These are phyloP conservation scores for Aleadryas rufinucha DNA, from an alignment of 2,113 vertebrate genomes.

Conservation along the genomic window DNA sequence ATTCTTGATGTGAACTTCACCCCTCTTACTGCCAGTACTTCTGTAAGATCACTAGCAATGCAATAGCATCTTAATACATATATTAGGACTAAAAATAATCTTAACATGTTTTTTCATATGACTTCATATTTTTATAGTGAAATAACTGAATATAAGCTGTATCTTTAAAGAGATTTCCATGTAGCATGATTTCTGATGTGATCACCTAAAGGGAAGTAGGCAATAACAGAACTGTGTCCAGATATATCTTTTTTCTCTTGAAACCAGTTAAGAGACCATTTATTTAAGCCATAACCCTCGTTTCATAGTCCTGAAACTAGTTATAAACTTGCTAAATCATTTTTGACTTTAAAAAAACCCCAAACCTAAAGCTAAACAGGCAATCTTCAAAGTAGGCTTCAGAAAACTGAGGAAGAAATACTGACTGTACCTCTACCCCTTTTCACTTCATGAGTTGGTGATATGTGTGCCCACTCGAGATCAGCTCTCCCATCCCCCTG, in stretches of 20 bases:
- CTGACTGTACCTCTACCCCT: accelerated
- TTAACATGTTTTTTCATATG: not conserved
- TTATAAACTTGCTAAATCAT: not conserved
- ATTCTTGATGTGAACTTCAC: not conserved
- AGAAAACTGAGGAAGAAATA: not conserved
- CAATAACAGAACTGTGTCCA: not conserved
- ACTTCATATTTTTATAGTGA: not conserved
- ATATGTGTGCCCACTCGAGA: accelerated
- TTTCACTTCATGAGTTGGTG: not conserved
- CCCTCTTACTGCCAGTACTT: not conserved
- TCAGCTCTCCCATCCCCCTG: accelerated
- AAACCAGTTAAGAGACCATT: not conserved
- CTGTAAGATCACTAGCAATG: not conserved
- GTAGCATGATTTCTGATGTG: not conserved
- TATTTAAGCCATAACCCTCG: not conserved
- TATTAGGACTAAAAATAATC: not conserved
- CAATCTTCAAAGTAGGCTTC: not conserved
- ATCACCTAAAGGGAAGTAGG: not conserved
- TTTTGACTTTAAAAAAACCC: not conserved
- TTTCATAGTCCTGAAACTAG: not conserved
- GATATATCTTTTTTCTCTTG: not conserved
- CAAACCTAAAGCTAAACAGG: not conserved
- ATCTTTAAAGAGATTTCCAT: not conserved
- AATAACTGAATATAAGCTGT: not conserved
- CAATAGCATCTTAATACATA: not conserved